Evolutionary conservation across 2,113 vertebrate genomes (phyloP).

Genomic region (Raja brachyura): DNA sequence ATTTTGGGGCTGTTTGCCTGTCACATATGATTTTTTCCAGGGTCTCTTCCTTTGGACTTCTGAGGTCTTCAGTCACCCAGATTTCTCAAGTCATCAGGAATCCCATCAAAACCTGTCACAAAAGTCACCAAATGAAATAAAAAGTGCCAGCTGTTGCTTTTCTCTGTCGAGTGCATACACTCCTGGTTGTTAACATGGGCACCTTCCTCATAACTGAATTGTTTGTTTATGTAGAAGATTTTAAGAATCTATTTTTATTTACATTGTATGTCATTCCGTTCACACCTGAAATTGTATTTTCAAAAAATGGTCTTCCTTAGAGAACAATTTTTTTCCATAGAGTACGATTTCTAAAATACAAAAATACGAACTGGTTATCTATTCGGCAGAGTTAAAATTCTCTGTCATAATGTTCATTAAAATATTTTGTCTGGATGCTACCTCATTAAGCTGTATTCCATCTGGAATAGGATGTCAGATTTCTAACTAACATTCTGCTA

Average conservation of each 20-base stretch:
- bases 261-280: background rate
- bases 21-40: slow-evolving; percentile 8
- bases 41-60: background rate
- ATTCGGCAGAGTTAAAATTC: background rate
- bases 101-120: background rate
- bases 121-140: slow-evolving; percentile 1
- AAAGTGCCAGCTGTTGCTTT: background rate
- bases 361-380: background rate
- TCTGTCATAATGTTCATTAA: slow-evolving; percentile 16
- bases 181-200: background rate
- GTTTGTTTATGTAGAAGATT: background rate
- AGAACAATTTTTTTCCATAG: background rate
- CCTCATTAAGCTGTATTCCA: slow-evolving; percentile 26
- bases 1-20: slow-evolving; percentile 2
- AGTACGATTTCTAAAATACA: background rate
- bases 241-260: background rate
- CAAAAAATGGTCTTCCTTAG: background rate
- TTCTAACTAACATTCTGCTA: background rate
- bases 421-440: background rate
- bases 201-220: background rate
- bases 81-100: background rate
- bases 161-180: background rate
- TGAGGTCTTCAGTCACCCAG: background rate
- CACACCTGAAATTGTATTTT: background rate
- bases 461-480: background rate